Evolutionary conservation across 2,797 vertebrate genomes (phyloP).

Genomic region (Miichthys miiuy): DNA sequence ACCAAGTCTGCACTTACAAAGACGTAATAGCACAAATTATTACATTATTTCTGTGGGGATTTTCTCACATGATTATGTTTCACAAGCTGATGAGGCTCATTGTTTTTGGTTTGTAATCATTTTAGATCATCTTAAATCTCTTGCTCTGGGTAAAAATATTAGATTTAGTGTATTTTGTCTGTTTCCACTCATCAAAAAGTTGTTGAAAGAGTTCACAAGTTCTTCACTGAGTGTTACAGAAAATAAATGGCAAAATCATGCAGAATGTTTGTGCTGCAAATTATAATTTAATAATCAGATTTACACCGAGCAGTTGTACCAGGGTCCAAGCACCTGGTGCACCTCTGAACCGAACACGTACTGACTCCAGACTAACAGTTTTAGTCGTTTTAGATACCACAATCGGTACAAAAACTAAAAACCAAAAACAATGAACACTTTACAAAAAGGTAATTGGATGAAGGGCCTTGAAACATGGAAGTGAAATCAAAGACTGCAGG

Average conservation of each 20-base stretch:
- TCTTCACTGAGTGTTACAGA: neutral
- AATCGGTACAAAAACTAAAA: slow-evolving; percentile 4
- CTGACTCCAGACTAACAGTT: neutral
- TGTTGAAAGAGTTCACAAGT: no score
- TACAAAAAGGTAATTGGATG: neutral
- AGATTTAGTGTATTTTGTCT: neutral
- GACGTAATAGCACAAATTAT: slow-evolving; percentile 1
- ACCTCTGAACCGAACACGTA: neutral
- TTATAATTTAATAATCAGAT: neutral
- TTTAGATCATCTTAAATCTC: neutral
- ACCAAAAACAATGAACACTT: slow-evolving; percentile 48
- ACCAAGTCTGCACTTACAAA: slow-evolving; percentile 37
- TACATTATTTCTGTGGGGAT: slow-evolving; percentile 14
- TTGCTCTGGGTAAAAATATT: neutral
- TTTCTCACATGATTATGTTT: slow-evolving; percentile 23
- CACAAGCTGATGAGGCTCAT: slow-evolving; percentile 15
- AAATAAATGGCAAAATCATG: neutral
- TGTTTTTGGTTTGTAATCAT: slow-evolving; percentile 41
- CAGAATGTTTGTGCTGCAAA: neutral
- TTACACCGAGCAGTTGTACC: neutral
- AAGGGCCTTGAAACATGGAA: slow-evolving; percentile 9
- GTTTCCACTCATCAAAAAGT: neutral
- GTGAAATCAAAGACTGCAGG: slow-evolving; percentile 6
- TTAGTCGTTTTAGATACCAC: neutral
- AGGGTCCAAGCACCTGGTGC: neutral